A percentile compares a stretch with the other conserved stretches of the same genome.
These are phyloP conservation scores for Eupsilia transversa DNA, from an alignment of 2,888 invertebrate genomes.

Conservation along the genomic window DNA sequence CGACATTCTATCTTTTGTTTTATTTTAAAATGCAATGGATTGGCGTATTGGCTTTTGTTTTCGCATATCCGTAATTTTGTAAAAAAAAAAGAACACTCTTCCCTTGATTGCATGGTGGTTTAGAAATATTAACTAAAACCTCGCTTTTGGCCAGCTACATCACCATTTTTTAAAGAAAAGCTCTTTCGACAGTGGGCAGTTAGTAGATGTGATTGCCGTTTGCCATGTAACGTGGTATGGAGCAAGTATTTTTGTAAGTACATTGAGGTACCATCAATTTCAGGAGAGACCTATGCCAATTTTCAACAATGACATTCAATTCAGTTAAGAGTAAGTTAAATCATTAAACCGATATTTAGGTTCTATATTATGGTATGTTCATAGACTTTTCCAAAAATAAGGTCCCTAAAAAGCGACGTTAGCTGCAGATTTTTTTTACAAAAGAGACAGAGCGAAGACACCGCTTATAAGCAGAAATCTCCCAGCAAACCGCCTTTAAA, in stretches of 20 bases:
- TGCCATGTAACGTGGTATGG: too few species aligned
- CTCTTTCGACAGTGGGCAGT: not conserved
- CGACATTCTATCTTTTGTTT: not conserved
- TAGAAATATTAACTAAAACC: not conserved
- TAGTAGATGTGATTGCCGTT: not conserved
- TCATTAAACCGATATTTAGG: too few species aligned
- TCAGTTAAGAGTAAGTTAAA: not conserved
- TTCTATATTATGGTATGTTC: not conserved
- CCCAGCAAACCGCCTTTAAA: constrained; percentile 14
- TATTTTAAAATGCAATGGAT: too few species aligned
- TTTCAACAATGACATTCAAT: not conserved
- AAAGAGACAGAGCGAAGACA: not conserved
- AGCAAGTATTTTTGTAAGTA: not conserved
- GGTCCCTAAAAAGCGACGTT: too few species aligned
- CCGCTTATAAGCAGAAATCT: not conserved
- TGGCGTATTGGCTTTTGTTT: too few species aligned
- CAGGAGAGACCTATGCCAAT: not conserved
- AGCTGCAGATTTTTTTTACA: not conserved
- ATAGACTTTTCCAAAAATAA: not conserved
- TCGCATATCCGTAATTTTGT: not conserved
- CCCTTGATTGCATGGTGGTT: too few species aligned
- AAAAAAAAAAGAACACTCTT: too few species aligned
- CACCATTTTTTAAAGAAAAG: not conserved
- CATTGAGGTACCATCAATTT: not conserved
- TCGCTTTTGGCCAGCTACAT: too few species aligned